phyloP scores from a whole-genome alignment of 2,113 vertebrate species.

The Diadophis punctatus region DNA sequence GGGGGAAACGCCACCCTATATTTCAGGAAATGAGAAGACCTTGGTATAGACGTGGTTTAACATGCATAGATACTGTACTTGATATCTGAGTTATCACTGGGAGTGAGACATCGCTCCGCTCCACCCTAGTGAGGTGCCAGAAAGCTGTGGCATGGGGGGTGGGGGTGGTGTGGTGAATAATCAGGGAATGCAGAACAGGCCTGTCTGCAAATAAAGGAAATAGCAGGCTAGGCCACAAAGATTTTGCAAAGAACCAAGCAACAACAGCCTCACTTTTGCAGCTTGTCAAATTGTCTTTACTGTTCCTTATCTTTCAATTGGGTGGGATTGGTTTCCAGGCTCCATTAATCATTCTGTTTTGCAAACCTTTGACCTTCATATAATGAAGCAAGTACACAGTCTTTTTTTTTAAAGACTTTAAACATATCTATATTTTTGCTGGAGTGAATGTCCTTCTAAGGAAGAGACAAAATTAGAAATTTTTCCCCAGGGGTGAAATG shows the following conservation, averaged over 20 bases:
- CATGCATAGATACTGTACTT: background rate
- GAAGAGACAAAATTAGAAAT: conserved; percentile 26
- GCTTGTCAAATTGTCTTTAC: conserved; percentile 30
- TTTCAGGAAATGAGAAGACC: background rate
- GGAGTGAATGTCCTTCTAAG: conserved; percentile 21
- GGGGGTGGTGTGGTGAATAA: background rate
- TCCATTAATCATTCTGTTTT: conserved; percentile 54
- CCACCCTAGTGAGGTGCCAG: background rate
- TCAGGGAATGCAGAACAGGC: background rate
- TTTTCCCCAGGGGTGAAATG: too few relatives aligned
- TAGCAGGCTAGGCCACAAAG: conserved; percentile 10
- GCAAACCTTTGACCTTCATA: conserved; percentile 44
- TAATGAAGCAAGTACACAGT: conserved; percentile 3
- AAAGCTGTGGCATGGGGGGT: background rate
- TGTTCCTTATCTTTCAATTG: conserved; percentile 38
- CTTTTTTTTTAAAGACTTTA: background rate
- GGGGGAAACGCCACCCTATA: too few relatives aligned
- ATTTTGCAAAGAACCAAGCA: conserved; percentile 18
- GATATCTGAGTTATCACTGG: background rate
- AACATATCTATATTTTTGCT: background rate
- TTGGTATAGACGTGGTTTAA: background rate
- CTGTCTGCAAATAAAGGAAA: background rate
- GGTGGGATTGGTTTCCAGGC: conserved; percentile 46
- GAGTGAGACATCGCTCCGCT: background rate
- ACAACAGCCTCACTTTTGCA: conserved; percentile 17